Conservation (phyloP, 1,140 invertebrate genomes). For the Drosophila malerkotliana region DNA sequence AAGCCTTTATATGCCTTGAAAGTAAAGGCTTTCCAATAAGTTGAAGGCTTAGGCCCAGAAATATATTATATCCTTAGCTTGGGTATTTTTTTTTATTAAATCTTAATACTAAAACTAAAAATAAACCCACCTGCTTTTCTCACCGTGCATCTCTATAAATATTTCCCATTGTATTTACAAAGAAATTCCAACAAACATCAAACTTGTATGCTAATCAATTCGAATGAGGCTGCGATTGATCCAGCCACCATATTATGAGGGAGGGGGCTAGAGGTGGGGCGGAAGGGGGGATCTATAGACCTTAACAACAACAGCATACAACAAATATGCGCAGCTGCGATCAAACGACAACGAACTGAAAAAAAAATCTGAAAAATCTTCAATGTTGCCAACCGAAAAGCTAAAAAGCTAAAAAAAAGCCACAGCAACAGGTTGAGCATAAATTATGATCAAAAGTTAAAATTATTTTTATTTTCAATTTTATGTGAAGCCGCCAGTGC, state of each 20-base stretch:
- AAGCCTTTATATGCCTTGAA: too few species aligned
- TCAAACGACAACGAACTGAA: slow-evolving; percentile 17
- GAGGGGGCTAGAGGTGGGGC: not conserved
- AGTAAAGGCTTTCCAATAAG: too few species aligned
- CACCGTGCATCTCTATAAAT: slow-evolving; percentile 3
- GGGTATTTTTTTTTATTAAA: too few species aligned
- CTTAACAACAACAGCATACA: slow-evolving; percentile 15
- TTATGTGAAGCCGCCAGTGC: not conserved
- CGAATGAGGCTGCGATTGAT: slow-evolving; percentile 40
- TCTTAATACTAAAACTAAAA: too few species aligned
- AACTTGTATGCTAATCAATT: slow-evolving; percentile 63
- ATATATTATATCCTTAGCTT: too few species aligned
- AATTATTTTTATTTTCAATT: slow-evolving; percentile 52
- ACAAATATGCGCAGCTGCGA: slow-evolving; percentile 53
- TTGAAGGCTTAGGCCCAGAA: too few species aligned
- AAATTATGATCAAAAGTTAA: slow-evolving; percentile 63
- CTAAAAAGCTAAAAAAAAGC: slow-evolving; percentile 24
- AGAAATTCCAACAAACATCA: slow-evolving; percentile 35
- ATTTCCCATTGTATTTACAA: slow-evolving; percentile 19
- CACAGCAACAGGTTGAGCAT: slow-evolving; percentile 57
- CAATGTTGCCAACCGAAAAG: slow-evolving; percentile 31
- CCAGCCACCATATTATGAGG: not conserved
- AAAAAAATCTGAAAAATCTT: slow-evolving; percentile 10
- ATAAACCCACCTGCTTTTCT: not conserved
- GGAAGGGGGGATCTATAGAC: not conserved